Evolutionary conservation across 2,888 invertebrate species (phyloP), one percentile per base, ranked within the genome.

Genomic region (Cistogaster globosa): DNA sequence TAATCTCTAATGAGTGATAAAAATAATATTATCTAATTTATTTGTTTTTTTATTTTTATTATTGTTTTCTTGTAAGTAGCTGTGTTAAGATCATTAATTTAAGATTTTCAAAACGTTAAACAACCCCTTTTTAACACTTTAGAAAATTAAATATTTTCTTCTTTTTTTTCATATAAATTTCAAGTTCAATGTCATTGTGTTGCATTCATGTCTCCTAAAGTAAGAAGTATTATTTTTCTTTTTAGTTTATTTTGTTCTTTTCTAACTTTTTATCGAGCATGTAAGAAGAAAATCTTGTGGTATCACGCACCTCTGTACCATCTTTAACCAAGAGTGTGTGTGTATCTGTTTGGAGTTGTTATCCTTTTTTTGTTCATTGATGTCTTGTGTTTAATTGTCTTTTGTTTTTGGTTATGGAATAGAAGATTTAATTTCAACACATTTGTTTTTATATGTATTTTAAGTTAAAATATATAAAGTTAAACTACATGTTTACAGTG

Each of bases 51-150:
- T 67, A n/a, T n/a, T n/a, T 80, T 58, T 67, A 51, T 58, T 48
- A 20, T 42, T 53, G 5, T 42, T 68, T 68, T 68, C 18, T 68
- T 65, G 71, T 82, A 77, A 82, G 82, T 71, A 67, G 76, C 82
- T 42, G 65, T 67, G 20, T 77, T 32, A 72, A 72, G 69, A 77
- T 77, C 76, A 83, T 83, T 83, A 76, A 72, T 82, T 71, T 48
- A 32, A 71, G 51, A 82, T 63, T 32, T 71, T 71, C 0, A 51
- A 69, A 75, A 32, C 62, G 20, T 45, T n/a, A 53, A 83, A 18
- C 80, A 77, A 81, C 77, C 84, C 84, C 84, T 84, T 78, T 84
- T 77, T 63, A 77, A 84, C 84, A 84, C 84, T 77, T 20, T 45
- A 16, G 60, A 42, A 78, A 53, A 77, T 18, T 51, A 38, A 51